phyloP scores from a whole-genome alignment of 1,140 invertebrate genomes.

The Ceratoteleas bidentatus region DNA sequence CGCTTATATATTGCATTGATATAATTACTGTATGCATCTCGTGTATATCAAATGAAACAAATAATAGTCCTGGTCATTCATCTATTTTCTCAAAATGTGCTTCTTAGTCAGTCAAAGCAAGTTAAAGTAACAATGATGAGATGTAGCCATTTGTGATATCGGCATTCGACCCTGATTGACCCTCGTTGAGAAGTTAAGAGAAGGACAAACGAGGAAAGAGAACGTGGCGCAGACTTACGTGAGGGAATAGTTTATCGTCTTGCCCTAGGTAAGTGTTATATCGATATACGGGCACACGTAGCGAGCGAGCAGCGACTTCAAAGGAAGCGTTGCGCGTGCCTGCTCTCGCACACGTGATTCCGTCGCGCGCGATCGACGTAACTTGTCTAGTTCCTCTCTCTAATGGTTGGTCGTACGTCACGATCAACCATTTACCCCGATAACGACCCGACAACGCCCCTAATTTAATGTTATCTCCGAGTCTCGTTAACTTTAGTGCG shows the following conservation, averaged over 20 bases:
- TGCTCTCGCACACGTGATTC: constrained; percentile 62
- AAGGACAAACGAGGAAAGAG: constrained; percentile 28
- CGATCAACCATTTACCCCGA: constrained; percentile 67
- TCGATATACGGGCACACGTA: constrained; percentile 63
- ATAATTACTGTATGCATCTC: too few relatives aligned
- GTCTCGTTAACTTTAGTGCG: constrained; percentile 64
- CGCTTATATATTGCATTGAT: too few relatives aligned
- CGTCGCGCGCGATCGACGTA: constrained; percentile 63
- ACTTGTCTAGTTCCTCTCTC: constrained; percentile 64
- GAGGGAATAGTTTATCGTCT: constrained; percentile 63
- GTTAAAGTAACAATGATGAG: constrained; percentile 3
- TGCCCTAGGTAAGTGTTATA: constrained; percentile 70
- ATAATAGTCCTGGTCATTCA: too few relatives aligned
- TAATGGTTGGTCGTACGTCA: constrained; percentile 62
- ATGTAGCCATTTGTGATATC: constrained; percentile 38
- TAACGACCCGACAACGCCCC: constrained; percentile 67
- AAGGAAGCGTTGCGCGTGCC: constrained; percentile 65
- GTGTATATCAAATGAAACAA: too few relatives aligned
- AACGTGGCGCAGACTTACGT: constrained; percentile 50
- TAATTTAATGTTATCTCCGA: constrained; percentile 68
- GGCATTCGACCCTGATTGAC: constrained; percentile 68
- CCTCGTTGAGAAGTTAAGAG: constrained; percentile 57
- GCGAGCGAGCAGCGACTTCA: constrained; percentile 61
- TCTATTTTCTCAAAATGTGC: background rate
- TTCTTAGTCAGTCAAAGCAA: background rate